phyloP scores from a whole-genome alignment of 2,113 vertebrate genomes.

The Myiozetetes cayanensis region DNA sequence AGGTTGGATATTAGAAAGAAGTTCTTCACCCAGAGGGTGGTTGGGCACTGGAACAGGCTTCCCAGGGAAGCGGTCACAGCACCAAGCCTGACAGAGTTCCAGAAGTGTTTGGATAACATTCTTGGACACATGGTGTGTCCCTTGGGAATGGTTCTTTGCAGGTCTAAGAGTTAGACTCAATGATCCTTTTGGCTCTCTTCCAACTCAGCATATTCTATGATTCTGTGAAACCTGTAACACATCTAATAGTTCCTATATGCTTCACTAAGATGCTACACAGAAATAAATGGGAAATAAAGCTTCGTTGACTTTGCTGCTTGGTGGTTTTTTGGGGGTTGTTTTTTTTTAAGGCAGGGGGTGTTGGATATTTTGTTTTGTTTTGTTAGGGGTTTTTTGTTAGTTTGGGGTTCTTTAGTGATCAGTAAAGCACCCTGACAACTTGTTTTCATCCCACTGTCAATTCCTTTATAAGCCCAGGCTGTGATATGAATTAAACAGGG shows the following conservation, averaged over 20 bases:
- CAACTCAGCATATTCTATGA: not conserved
- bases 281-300: not conserved
- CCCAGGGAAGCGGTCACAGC: not conserved
- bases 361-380: not conserved
- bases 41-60: not conserved
- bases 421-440: not conserved
- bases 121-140: not conserved
- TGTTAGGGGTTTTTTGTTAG: not conserved
- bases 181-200: not conserved
- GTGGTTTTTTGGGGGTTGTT: rapidly evolving
- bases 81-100: not conserved
- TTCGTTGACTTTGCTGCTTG: not conserved
- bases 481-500: not conserved
- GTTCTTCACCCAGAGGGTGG: not conserved
- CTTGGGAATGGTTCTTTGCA: not conserved
- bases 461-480: not conserved
- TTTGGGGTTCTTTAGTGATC: not conserved
- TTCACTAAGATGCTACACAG: not conserved
- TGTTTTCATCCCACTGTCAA: not conserved
- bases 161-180: not conserved
- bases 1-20: not conserved
- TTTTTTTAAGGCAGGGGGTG: rapidly evolving
- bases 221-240: not conserved
- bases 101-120: not conserved
- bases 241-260: not conserved